Percentiles rank a stretch among this genome's conserved stretches.
These are phyloP conservation scores for Heterodera schachtii DNA, from an alignment of 1,140 invertebrate genomes.

Conservation along the genomic window DNA sequence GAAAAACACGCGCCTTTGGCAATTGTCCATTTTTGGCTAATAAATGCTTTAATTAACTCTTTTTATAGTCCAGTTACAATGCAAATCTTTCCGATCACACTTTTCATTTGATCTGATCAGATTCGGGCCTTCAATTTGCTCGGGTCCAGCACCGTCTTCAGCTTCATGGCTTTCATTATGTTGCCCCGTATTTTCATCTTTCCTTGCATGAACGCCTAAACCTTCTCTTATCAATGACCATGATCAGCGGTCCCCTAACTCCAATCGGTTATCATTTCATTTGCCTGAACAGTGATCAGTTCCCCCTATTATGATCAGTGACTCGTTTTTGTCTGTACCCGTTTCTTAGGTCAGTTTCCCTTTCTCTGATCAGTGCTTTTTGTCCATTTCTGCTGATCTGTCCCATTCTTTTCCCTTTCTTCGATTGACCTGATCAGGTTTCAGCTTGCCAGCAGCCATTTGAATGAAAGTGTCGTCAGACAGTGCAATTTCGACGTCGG, in stretches of 20 bases:
- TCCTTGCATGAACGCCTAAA: slow-evolving; percentile 88
- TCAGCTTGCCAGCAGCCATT: slow-evolving; percentile 76
- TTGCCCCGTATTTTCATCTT: slow-evolving; percentile 60
- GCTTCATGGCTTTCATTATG: slow-evolving; percentile 85
- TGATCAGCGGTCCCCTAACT: too few species aligned
- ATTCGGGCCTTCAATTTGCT: slow-evolving; percentile 59
- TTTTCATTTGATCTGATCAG: slow-evolving; percentile 28
- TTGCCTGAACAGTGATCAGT: slow-evolving; percentile 16
- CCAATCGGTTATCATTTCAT: too few species aligned
- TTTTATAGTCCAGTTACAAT: too few species aligned
- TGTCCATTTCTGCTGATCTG: too few species aligned
- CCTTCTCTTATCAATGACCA: neutral
- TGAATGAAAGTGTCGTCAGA: slow-evolving; percentile 58
- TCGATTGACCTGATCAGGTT: slow-evolving; percentile 83
- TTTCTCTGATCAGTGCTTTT: too few species aligned
- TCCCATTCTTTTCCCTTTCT: slow-evolving; percentile 62
- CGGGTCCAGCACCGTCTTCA: slow-evolving; percentile 74
- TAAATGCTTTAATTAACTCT: neutral
- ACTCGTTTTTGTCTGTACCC: too few species aligned
- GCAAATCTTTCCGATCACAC: neutral
- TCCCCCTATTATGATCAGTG: too few species aligned
- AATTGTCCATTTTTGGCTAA: neutral
- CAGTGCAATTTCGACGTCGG: slow-evolving; percentile 58
- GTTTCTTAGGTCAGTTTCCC: too few species aligned
- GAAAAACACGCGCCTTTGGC: too few species aligned